Conservation (phyloP, 2,888 invertebrate genomes). For the Polia nebulosa region DNA sequence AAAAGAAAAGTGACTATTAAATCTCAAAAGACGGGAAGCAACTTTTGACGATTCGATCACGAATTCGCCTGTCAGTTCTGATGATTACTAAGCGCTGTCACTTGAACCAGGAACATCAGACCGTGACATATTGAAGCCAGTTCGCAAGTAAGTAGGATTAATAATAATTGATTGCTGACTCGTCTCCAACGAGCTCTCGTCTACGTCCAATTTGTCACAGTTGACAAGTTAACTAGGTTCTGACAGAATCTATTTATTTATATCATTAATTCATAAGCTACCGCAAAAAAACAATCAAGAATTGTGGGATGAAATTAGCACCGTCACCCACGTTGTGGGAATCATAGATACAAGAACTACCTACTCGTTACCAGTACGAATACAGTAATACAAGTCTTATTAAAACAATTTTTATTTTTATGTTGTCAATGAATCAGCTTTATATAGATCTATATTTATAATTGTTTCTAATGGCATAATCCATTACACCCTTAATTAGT, state of each 20-base stretch:
- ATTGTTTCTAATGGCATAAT: neutral
- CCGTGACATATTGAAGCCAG: constrained; percentile 20
- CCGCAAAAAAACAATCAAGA: constrained; percentile 12
- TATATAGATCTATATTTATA: neutral
- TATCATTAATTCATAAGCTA: constrained; percentile 31
- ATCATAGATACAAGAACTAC: neutral
- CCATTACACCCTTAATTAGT: neutral
- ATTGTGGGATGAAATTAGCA: constrained; percentile 6
- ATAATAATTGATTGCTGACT: constrained; percentile 43
- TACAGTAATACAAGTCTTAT: neutral
- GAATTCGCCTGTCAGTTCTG: constrained; percentile 20
- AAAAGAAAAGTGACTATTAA: constrained; percentile 7
- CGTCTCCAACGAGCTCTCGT: constrained; percentile 33
- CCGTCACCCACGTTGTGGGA: neutral
- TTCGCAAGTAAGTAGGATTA: constrained; percentile 27
- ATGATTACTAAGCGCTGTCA: constrained; percentile 43
- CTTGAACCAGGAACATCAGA: constrained; percentile 24
- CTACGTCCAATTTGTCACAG: constrained; percentile 59
- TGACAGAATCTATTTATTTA: constrained; percentile 44
- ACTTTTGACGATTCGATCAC: neutral
- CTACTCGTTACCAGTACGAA: too few species aligned
- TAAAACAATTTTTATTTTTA: neutral
- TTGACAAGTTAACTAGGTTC: constrained; percentile 55
- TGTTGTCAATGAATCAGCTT: too few species aligned
- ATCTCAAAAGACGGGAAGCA: neutral